These are phyloP conservation scores for Micropterix aruncella DNA, from an alignment of 2,888 invertebrate species.

Conservation along the genomic window DNA sequence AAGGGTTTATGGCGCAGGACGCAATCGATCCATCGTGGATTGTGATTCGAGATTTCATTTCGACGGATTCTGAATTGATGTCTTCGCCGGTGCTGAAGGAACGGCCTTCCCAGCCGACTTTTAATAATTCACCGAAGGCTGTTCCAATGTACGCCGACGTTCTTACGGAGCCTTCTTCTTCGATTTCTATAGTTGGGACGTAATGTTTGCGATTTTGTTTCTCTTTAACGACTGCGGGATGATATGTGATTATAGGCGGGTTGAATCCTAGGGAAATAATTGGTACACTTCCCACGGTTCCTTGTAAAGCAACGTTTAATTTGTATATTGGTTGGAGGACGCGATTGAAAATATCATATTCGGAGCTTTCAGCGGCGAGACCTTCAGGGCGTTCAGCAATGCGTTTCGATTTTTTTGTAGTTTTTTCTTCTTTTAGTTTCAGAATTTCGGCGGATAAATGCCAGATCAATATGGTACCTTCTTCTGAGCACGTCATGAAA, in stretches of 20 bases:
- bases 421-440: slow-evolving; percentile 21
- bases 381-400: slow-evolving; percentile 39
- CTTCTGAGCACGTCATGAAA: slow-evolving; percentile 49
- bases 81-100: slow-evolving; percentile 46
- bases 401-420: slow-evolving; percentile 30
- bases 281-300: slow-evolving; percentile 23
- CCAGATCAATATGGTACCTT: slow-evolving; percentile 59
- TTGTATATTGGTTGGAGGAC: slow-evolving; percentile 48
- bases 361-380: slow-evolving; percentile 43
- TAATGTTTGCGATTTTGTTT: slow-evolving; percentile 30
- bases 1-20: slow-evolving; percentile 43
- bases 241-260: slow-evolving; percentile 22
- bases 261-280: slow-evolving; percentile 31
- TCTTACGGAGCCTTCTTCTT: slow-evolving; percentile 22
- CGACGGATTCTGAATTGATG: slow-evolving; percentile 43
- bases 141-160: slow-evolving; percentile 25
- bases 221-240: slow-evolving; percentile 20
- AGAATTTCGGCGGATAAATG: slow-evolving; percentile 42
- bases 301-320: slow-evolving; percentile 31
- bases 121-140: slow-evolving; percentile 29
- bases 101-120: slow-evolving; percentile 51
- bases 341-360: slow-evolving; percentile 42
- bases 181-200: slow-evolving; percentile 20
- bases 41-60: slow-evolving; percentile 28
- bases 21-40: slow-evolving; percentile 62